Evolutionary conservation across 2,797 vertebrate species (phyloP).

Genomic region (Hephaestus fuliginosus): DNA sequence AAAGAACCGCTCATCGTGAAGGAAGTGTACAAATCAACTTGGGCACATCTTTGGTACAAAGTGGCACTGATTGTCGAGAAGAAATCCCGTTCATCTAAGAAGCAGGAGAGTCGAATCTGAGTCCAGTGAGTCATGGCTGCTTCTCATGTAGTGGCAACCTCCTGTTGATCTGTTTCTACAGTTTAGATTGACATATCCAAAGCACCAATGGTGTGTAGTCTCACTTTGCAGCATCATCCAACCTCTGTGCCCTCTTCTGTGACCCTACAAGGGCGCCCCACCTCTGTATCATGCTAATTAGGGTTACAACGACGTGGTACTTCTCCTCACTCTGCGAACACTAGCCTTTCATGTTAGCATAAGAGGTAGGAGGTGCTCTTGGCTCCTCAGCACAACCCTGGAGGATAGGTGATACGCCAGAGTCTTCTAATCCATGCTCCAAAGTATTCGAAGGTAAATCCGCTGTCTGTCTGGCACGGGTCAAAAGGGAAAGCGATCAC

Average conservation of each 20-base stretch:
- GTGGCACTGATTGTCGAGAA: slow-evolving; percentile 43
- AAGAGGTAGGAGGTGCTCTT: slow-evolving; percentile 70
- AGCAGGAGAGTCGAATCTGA: slow-evolving; percentile 24
- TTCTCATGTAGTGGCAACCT: slow-evolving; percentile 11
- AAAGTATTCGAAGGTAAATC: slow-evolving; percentile 77
- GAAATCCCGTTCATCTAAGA: slow-evolving; percentile 9
- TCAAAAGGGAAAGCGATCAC: slow-evolving; percentile 78
- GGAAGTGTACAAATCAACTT: slow-evolving; percentile 65
- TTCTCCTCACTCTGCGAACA: slow-evolving; percentile 47
- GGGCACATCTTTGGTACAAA: slow-evolving; percentile 58
- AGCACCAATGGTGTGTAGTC: slow-evolving; percentile 3
- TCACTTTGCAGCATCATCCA: slow-evolving; percentile 19
- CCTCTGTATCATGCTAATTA: slow-evolving; percentile 50
- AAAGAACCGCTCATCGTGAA: slow-evolving; percentile 58
- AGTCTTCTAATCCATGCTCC: slow-evolving; percentile 75
- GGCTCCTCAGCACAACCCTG: slow-evolving; percentile 62
- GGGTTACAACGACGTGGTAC: slow-evolving; percentile 54
- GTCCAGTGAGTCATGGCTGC: slow-evolving; percentile 37
- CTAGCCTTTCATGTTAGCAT: slow-evolving; percentile 57
- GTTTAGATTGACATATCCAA: slow-evolving; percentile 1
- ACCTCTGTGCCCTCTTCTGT: slow-evolving; percentile 16
- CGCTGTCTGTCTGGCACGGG: slow-evolving; percentile 73
- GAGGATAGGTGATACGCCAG: slow-evolving; percentile 72
- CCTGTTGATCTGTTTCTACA: not conserved
- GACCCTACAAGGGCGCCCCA: slow-evolving; percentile 32